phyloP scores from a whole-genome alignment of 2,797 vertebrate species.

The Bradypodion pumilum region DNA sequence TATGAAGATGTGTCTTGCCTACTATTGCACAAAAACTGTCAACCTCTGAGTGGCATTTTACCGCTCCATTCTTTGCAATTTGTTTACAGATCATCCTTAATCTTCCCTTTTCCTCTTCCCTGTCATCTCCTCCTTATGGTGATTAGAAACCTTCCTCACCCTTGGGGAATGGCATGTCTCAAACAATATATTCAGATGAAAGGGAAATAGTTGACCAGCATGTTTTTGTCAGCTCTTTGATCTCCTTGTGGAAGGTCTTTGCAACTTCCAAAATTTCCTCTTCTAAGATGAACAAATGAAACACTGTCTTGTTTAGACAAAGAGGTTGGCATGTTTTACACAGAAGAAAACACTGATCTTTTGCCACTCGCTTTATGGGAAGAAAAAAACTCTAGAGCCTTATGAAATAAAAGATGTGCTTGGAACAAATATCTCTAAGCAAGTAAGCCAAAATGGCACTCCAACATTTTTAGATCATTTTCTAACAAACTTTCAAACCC shows the following conservation, averaged over 20 bases:
- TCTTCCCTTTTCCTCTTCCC: slow-evolving; percentile 43
- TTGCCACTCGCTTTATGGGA: not conserved
- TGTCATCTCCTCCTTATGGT: slow-evolving; percentile 56
- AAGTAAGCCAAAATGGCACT: not conserved
- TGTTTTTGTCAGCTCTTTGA: slow-evolving; percentile 65
- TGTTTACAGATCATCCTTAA: slow-evolving; percentile 48
- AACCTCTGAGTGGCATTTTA: slow-evolving; percentile 6
- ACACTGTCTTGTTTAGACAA: slow-evolving; percentile 61
- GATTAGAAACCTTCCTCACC: slow-evolving; percentile 64
- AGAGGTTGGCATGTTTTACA: slow-evolving; percentile 58
- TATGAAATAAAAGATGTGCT: slow-evolving; percentile 9
- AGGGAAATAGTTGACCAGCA: slow-evolving; percentile 59
- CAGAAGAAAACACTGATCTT: slow-evolving; percentile 31
- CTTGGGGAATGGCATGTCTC: slow-evolving; percentile 50
- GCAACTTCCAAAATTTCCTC: slow-evolving; percentile 58
- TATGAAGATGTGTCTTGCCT: not conserved
- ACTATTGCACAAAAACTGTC: slow-evolving; percentile 4
- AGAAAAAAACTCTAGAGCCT: not conserved
- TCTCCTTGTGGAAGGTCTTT: slow-evolving; percentile 56
- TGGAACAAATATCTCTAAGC: not conserved
- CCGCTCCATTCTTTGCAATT: slow-evolving; percentile 7
- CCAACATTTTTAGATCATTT: not conserved
- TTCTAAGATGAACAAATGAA: slow-evolving; percentile 58
- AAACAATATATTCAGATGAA: slow-evolving; percentile 69
- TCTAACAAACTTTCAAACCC: not conserved